Conservation (phyloP, 1,140 invertebrate genomes). For the Rhopalosiphum maidis region DNA sequence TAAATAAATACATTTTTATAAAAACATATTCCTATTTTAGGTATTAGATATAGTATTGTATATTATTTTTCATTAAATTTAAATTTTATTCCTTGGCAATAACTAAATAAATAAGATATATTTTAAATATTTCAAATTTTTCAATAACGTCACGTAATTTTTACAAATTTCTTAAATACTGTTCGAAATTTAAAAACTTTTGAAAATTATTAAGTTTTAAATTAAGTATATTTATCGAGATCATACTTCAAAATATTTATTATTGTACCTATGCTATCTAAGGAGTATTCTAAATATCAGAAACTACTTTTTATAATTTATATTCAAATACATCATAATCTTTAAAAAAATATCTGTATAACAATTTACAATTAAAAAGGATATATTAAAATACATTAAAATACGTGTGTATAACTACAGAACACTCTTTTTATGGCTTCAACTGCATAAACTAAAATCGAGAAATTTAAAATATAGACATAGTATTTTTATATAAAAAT, state of each 20-base stretch:
- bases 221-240: not conserved
- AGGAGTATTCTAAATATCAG: too few species aligned
- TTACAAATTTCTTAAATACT: not conserved
- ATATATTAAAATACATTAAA: not conserved
- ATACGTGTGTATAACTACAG: not conserved
- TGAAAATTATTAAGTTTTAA: not conserved
- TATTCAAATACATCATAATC: not conserved
- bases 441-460: not conserved
- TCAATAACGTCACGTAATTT: not conserved
- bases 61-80: too few species aligned
- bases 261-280: too few species aligned
- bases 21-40: too few species aligned
- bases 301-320: not conserved
- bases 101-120: not conserved
- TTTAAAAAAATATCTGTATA: not conserved
- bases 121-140: not conserved
- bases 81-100: too few species aligned
- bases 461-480: too few species aligned
- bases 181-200: too few species aligned
- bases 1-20: too few species aligned
- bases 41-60: too few species aligned
- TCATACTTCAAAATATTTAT: too few species aligned
- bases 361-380: not conserved
- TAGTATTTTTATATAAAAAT: too few species aligned
- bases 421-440: not conserved